Evolutionary conservation across 2,888 invertebrate species (phyloP).

Genomic region (Eulithis prunata): DNA sequence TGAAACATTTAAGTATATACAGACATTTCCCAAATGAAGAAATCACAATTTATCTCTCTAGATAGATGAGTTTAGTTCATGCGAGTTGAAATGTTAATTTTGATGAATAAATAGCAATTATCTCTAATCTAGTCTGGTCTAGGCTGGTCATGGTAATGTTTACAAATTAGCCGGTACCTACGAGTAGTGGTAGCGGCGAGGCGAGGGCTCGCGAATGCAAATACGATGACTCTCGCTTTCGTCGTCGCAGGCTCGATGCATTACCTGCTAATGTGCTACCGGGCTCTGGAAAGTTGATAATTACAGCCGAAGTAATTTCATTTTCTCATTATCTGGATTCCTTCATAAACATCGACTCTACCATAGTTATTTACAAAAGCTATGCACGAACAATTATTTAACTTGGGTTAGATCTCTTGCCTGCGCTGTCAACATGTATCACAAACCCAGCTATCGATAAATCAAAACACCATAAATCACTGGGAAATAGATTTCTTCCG

Average conservation of each 20-base stretch:
- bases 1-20: slow-evolving; percentile 32
- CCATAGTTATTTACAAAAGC: not conserved
- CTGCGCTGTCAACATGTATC: slow-evolving; percentile 5
- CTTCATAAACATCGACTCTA: not conserved
- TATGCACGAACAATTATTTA: not conserved
- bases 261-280: not conserved
- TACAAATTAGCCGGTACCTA: slow-evolving; percentile 15
- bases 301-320: slow-evolving; percentile 1
- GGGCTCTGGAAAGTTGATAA: slow-evolving; percentile 6
- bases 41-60: slow-evolving; percentile 23
- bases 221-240: slow-evolving; percentile 10
- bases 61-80: slow-evolving; percentile 15
- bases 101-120: slow-evolving; percentile 26
- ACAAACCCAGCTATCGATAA: slow-evolving; percentile 16
- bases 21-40: slow-evolving; percentile 33
- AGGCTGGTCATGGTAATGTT: slow-evolving; percentile 11
- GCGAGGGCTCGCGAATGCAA: slow-evolving; percentile 5
- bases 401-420: not conserved
- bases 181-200: not conserved
- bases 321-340: slow-evolving; percentile 12
- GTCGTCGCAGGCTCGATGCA: not conserved
- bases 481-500: slow-evolving; percentile 35
- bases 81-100: slow-evolving; percentile 19
- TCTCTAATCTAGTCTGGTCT: not conserved
- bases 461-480: slow-evolving; percentile 36